phyloP scores from a whole-genome alignment of 2,797 vertebrate genomes.

The Malurus leucopterus region DNA sequence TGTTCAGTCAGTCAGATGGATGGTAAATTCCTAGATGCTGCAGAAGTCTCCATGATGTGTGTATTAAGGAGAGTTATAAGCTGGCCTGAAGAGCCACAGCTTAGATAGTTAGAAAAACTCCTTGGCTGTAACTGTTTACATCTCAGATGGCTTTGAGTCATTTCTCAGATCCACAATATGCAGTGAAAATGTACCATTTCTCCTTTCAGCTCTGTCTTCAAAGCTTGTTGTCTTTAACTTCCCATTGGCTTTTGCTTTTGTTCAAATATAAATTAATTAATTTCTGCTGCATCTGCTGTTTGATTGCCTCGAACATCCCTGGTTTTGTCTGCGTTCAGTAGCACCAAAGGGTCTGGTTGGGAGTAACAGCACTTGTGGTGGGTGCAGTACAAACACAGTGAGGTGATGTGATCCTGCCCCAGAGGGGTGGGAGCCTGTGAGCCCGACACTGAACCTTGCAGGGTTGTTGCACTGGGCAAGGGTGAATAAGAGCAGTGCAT shows the following conservation, averaged over 20 bases:
- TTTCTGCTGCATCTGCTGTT: constrained; percentile 31
- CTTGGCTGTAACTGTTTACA: constrained; percentile 30
- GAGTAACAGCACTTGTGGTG: neutral
- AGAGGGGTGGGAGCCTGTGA: fast-evolving
- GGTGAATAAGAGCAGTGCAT: neutral
- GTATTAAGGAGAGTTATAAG: neutral
- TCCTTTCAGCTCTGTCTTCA: constrained; percentile 19
- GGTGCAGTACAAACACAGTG: neutral
- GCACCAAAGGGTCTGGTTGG: neutral
- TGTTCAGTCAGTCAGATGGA: neutral
- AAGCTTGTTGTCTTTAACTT: constrained; percentile 36
- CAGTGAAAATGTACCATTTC: constrained; percentile 27
- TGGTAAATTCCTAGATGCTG: neutral
- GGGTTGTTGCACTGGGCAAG: neutral
- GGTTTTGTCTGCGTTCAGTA: neutral
- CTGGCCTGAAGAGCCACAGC: constrained; percentile 23
- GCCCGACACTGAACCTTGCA: neutral
- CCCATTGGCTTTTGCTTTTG: constrained; percentile 21
- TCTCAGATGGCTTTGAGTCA: constrained; percentile 23
- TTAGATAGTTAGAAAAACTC: constrained; percentile 23
- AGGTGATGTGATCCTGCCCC: neutral
- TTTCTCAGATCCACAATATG: neutral
- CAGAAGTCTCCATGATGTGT: neutral
- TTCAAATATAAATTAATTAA: constrained; percentile 51
- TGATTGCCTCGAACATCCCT: constrained; percentile 9